A percentile compares a stretch with the other conserved stretches of the same genome.
Evolutionary conservation across 2,888 invertebrate species (phyloP).

Genomic region (Lithophane semibrunnea): DNA sequence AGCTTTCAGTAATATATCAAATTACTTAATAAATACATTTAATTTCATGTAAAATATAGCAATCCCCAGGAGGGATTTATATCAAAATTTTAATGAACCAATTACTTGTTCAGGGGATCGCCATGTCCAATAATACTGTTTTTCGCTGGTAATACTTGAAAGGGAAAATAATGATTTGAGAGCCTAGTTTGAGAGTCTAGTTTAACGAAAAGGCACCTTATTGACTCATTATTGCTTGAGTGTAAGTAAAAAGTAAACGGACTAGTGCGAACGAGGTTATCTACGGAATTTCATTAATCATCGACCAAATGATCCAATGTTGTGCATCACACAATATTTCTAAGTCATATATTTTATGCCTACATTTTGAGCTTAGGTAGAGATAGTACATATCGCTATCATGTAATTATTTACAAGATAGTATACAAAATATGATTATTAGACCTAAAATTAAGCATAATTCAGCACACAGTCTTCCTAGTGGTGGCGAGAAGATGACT

Average conservation of each 20-base stretch:
- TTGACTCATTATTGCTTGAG: not conserved
- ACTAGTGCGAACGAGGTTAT: not conserved
- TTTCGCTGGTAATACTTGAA: conserved; percentile 22
- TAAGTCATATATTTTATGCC: not conserved
- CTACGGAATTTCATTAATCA: not conserved
- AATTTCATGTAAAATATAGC: conserved; percentile 41
- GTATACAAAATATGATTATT: not conserved
- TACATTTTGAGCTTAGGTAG: not conserved
- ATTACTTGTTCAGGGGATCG: conserved; percentile 39
- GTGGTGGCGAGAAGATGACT: not conserved
- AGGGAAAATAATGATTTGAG: conserved; percentile 37
- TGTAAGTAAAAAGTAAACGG: not conserved
- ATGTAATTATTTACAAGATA: not conserved
- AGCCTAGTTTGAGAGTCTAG: not conserved
- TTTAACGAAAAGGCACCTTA: conserved; percentile 10
- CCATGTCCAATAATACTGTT: conserved; percentile 24
- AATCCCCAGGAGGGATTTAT: conserved; percentile 39
- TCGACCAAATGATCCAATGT: not conserved
- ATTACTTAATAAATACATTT: conserved; percentile 23
- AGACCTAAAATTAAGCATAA: not conserved
- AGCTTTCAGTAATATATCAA: conserved; percentile 15
- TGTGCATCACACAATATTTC: not conserved
- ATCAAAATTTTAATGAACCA: conserved; percentile 60
- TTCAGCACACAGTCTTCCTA: too few species aligned
- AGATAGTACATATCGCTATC: not conserved